These are phyloP conservation scores for Alosa alosa DNA, from an alignment of 2,113 vertebrate genomes.

Conservation along the genomic window DNA sequence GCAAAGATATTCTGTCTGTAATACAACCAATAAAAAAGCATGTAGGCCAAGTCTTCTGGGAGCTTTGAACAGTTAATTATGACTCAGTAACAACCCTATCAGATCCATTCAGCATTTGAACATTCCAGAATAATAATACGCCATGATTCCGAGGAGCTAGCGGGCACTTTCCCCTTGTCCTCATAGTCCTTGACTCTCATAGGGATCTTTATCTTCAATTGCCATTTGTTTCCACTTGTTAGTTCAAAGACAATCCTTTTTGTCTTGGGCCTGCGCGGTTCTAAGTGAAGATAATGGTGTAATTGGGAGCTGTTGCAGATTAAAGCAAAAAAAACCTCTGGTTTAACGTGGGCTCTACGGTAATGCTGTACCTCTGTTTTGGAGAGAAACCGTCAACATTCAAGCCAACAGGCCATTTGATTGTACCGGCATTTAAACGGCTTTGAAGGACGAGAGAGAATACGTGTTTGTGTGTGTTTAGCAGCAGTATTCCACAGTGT, in stretches of 20 bases:
- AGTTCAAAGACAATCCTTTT: constrained; percentile 54
- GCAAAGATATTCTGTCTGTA: background rate
- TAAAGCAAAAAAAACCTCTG: constrained; percentile 43
- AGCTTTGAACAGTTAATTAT: background rate
- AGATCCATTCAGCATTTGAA: background rate
- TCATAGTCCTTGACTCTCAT: constrained; percentile 34
- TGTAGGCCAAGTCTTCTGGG: background rate
- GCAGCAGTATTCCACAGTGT: too few species aligned
- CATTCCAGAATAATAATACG: background rate
- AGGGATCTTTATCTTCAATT: constrained; percentile 53
- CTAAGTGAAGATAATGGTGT: constrained; percentile 54
- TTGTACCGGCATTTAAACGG: background rate
- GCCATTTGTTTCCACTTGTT: constrained; percentile 61
- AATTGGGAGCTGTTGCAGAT: constrained; percentile 51
- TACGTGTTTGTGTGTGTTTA: background rate
- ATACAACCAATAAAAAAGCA: background rate
- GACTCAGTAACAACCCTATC: background rate
- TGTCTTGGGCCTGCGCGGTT: constrained; percentile 46
- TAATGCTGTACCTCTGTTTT: background rate
- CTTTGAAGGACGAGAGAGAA: background rate
- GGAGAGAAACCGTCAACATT: background rate
- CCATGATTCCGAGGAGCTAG: background rate
- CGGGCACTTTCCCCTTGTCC: constrained; percentile 35
- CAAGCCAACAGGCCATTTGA: background rate
- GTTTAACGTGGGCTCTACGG: constrained; percentile 30